Percentiles rank a stretch among this genome's conserved stretches.
These are phyloP conservation scores for Catajapyx aquilonaris DNA, from an alignment of 1,140 invertebrate genomes.

Conservation along the genomic window DNA sequence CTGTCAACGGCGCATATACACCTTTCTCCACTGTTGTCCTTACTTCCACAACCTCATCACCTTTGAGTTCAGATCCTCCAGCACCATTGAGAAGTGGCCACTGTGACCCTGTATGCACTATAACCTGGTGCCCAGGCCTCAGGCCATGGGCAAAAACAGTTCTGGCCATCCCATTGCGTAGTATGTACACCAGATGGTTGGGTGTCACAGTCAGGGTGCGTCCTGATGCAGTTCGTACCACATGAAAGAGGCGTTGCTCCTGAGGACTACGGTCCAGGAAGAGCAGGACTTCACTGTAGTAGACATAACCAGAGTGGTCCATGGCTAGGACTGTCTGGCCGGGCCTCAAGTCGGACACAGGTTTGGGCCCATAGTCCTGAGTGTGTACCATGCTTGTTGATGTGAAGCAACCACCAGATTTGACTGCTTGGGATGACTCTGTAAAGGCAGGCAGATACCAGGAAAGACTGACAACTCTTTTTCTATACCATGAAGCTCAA, in stretches of 20 bases:
- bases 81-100: slow-evolving; percentile 17
- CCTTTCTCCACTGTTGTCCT: slow-evolving; percentile 36
- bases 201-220: slow-evolving; percentile 54
- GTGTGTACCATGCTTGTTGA: slow-evolving; percentile 35
- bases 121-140: slow-evolving; percentile 25
- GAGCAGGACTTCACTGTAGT: slow-evolving; percentile 67
- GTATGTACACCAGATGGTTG: slow-evolving; percentile 49
- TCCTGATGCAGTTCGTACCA: slow-evolving; percentile 44
- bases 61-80: slow-evolving; percentile 19
- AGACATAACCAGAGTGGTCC: slow-evolving; percentile 35
- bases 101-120: slow-evolving; percentile 23
- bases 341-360: slow-evolving; percentile 37
- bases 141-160: slow-evolving; percentile 35
- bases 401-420: slow-evolving; percentile 60
- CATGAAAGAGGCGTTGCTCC: slow-evolving; percentile 43
- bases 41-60: slow-evolving; percentile 37
- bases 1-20: slow-evolving; percentile 75
- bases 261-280: slow-evolving; percentile 63
- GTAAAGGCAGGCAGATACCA: slow-evolving; percentile 24
- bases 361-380: slow-evolving; percentile 23
- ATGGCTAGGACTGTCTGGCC: slow-evolving; percentile 68
- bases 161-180: slow-evolving; percentile 1
- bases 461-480: too few species aligned
- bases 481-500: too few species aligned
- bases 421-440: slow-evolving; percentile 78